Evolutionary conservation across 2,888 invertebrate species (phyloP).

Genomic region (Cyclophora punctaria): DNA sequence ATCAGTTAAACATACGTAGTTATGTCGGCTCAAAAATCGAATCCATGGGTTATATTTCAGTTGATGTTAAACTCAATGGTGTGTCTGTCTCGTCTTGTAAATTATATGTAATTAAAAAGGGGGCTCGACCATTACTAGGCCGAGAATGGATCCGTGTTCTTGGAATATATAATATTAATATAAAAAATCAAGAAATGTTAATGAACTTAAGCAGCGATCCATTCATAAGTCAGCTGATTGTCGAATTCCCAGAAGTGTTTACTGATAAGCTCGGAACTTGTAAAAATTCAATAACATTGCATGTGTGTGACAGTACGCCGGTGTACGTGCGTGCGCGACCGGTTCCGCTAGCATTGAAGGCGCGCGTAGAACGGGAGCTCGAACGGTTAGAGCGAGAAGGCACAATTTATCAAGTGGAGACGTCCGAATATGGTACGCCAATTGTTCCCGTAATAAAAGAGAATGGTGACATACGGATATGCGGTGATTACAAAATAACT

Average conservation of each 20-base stretch:
- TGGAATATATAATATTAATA: not conserved
- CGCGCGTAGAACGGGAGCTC: conserved; percentile 19
- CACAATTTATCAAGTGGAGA: too few species aligned
- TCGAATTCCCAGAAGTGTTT: not conserved
- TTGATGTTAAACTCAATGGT: not conserved
- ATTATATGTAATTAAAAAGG: conserved; percentile 5
- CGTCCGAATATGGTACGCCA: too few species aligned
- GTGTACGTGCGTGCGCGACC: not conserved
- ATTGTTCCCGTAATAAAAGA: too few species aligned
- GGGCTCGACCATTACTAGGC: conserved; percentile 8
- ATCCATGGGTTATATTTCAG: conserved; percentile 3
- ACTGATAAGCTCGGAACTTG: not conserved
- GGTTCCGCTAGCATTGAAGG: conserved; percentile 19
- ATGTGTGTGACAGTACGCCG: not conserved
- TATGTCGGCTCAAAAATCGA: conserved; percentile 5
- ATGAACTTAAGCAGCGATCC: too few species aligned
- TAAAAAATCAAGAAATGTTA: not conserved
- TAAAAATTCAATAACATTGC: not conserved
- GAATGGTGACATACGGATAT: not conserved
- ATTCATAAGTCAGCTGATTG: not conserved
- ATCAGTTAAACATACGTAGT: conserved; percentile 1
- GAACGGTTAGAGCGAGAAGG: too few species aligned
- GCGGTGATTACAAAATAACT: too few species aligned
- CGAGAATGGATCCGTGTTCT: conserved; percentile 5
- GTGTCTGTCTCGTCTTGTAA: too few species aligned